These are phyloP conservation scores for Scomber japonicus DNA, from an alignment of 2,113 vertebrate genomes.

Conservation along the genomic window DNA sequence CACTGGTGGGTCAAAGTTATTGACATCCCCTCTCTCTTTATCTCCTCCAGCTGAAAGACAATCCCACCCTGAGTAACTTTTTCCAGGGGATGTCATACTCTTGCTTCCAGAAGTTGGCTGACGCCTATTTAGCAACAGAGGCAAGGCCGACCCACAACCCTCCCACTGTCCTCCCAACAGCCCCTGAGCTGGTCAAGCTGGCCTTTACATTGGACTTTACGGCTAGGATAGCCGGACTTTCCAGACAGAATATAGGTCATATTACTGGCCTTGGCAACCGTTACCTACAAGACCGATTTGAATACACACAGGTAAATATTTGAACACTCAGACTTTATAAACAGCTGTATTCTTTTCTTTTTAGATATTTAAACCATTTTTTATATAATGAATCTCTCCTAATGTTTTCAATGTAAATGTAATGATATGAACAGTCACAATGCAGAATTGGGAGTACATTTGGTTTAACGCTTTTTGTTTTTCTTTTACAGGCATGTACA, in stretches of 20 bases:
- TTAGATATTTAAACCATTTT: neutral
- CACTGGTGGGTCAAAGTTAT: neutral
- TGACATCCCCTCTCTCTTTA: neutral
- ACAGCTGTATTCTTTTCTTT: neutral
- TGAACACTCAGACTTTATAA: neutral
- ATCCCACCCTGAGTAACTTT: constrained; percentile 79
- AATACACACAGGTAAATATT: constrained; percentile 73
- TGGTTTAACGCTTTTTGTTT: constrained; percentile 6
- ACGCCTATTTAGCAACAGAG: constrained; percentile 82
- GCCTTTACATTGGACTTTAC: constrained; percentile 88
- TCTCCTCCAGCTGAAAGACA: constrained; percentile 85
- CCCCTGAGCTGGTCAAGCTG: constrained; percentile 84
- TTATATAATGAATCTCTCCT: neutral
- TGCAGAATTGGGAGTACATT: neutral
- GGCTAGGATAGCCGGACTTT: constrained; percentile 83
- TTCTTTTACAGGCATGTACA: constrained; percentile 55
- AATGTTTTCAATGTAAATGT: neutral
- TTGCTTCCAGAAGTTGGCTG: constrained; percentile 88
- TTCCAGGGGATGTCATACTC: constrained; percentile 87
- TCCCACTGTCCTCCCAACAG: constrained; percentile 56
- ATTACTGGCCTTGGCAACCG: constrained; percentile 88
- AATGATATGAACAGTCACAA: neutral
- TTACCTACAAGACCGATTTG: constrained; percentile 84
- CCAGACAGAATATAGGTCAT: constrained; percentile 82
- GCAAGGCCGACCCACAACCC: constrained; percentile 25